Percentiles rank a stretch among this genome's conserved stretches.
Conservation (phyloP, 1,140 invertebrate species). For the Wasmannia auropunctata region DNA sequence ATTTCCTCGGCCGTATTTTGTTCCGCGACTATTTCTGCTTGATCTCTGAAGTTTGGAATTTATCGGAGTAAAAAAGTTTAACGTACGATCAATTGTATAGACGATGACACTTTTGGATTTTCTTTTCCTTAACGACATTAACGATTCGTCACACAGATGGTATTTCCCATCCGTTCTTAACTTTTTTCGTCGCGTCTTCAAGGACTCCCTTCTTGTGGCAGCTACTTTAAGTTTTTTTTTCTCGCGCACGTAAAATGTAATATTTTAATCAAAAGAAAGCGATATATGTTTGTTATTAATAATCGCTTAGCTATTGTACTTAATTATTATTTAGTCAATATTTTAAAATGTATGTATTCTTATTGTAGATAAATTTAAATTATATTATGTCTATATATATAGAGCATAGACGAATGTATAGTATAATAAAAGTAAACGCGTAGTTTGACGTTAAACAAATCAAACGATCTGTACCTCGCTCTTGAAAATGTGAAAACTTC, state of each 20-base stretch:
- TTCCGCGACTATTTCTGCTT: conserved; percentile 7
- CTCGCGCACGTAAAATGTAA: not conserved
- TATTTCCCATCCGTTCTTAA: conserved; percentile 12
- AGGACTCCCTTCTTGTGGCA: not conserved
- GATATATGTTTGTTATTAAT: not conserved
- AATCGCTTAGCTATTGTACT: too few species aligned
- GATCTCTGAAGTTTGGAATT: conserved; percentile 1
- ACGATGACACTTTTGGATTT: not conserved
- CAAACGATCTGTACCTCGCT: not conserved
- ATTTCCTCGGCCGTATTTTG: not conserved
- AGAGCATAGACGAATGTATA: not conserved
- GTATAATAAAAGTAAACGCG: not conserved
- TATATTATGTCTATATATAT: not conserved
- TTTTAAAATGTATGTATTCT: not conserved
- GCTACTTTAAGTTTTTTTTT: not conserved
- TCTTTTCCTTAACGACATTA: not conserved
- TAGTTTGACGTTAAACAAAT: not conserved
- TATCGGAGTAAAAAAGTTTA: not conserved
- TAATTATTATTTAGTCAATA: not conserved
- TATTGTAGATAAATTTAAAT: not conserved
- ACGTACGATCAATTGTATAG: conserved; percentile 23
- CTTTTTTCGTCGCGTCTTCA: not conserved
- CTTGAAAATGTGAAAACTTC: not conserved
- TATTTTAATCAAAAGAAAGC: not conserved
- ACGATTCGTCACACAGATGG: not conserved